Percentiles rank a stretch among this genome's conserved stretches.
Conservation (phyloP, 2,888 invertebrate genomes). For the Coleophora deauratella region DNA sequence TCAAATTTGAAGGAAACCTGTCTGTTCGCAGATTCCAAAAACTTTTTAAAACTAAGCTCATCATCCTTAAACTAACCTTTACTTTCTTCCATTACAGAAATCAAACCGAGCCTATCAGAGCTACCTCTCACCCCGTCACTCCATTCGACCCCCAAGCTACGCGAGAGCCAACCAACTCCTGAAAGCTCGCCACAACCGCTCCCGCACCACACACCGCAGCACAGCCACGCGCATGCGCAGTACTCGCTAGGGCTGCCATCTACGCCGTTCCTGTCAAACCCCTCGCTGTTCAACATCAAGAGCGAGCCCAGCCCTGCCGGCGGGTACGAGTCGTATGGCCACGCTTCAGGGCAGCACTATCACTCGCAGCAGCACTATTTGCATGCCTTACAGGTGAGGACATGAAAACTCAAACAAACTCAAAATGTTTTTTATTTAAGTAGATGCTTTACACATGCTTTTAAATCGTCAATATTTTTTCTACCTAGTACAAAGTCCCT, state of each 20-base stretch:
- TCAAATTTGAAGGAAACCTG: too few species aligned
- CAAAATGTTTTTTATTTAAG: too few species aligned
- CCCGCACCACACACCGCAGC: constrained; percentile 15
- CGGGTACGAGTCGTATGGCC: constrained; percentile 44
- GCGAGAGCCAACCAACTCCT: constrained; percentile 34
- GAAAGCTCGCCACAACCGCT: constrained; percentile 19
- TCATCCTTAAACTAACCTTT: neutral
- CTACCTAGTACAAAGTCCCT: too few species aligned
- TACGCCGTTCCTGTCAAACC: constrained; percentile 46
- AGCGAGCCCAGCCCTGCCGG: constrained; percentile 51
- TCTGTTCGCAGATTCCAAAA: too few species aligned
- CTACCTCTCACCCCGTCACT: constrained; percentile 50
- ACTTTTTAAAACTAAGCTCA: neutral
- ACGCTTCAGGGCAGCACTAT: constrained; percentile 38
- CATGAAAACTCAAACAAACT: too few species aligned
- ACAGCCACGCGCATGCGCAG: constrained; percentile 30
- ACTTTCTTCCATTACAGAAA: constrained; percentile 32
- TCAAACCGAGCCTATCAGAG: constrained; percentile 60
- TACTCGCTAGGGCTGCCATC: constrained; percentile 32
- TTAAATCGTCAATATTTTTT: too few species aligned
- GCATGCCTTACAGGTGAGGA: constrained; percentile 65
- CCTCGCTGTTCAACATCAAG: constrained; percentile 63
- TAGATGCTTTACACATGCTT: too few species aligned
- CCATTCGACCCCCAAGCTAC: constrained; percentile 8
- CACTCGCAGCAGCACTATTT: constrained; percentile 72